A percentile compares a stretch with the other conserved stretches of the same genome.
phyloP scores from a whole-genome alignment of 2,113 vertebrate species.

The Indri indri region DNA sequence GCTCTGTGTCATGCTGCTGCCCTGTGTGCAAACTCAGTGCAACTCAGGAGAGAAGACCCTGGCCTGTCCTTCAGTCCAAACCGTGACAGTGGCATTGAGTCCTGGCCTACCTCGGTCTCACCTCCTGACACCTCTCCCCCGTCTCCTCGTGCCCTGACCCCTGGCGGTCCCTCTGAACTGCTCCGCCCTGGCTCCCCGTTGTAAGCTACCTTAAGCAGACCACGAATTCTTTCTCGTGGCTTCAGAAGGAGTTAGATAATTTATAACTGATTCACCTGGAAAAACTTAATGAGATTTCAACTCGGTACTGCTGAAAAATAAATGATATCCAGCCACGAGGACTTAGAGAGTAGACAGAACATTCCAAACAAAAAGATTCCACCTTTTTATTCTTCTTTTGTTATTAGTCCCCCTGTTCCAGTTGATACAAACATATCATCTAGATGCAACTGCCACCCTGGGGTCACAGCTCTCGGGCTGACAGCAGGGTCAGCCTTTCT shows the following conservation, averaged over 20 bases:
- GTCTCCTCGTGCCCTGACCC: background rate
- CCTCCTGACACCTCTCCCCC: background rate
- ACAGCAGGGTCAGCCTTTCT: constrained; percentile 49
- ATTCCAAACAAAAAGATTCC: background rate
- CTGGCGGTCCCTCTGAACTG: background rate
- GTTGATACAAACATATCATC: constrained; percentile 3
- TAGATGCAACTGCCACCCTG: constrained; percentile 9
- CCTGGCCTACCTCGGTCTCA: background rate
- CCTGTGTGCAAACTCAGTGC: background rate
- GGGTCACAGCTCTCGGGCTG: constrained; percentile 48
- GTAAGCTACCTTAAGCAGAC: background rate
- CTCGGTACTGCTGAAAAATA: constrained; percentile 51
- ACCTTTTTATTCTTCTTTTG: constrained; percentile 3
- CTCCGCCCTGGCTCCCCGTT: background rate
- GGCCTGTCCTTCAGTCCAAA: background rate
- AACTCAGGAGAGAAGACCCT: background rate
- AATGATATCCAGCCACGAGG: constrained; percentile 24
- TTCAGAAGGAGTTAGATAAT: constrained; percentile 15
- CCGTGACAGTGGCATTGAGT: rapidly evolving
- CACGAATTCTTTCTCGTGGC: constrained; percentile 14
- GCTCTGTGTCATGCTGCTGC: background rate
- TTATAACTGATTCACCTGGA: constrained; percentile 46
- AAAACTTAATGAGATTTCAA: constrained; percentile 58
- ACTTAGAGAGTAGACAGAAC: constrained; percentile 38
- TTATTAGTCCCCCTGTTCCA: background rate